Evolutionary conservation across 2,888 invertebrate species (phyloP).

Genomic region (Eupithecia vulgata): DNA sequence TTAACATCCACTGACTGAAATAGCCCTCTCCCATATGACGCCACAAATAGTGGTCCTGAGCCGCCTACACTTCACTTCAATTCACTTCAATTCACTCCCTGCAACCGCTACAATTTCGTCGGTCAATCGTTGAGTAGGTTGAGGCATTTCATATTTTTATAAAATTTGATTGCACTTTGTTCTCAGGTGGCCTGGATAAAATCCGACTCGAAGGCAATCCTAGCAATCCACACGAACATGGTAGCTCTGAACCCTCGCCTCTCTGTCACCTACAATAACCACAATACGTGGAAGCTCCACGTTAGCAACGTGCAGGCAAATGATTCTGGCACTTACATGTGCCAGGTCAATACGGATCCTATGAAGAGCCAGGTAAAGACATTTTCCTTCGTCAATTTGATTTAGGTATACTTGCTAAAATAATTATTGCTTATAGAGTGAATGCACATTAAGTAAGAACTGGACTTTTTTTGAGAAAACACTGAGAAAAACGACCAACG

Average conservation of each 20-base stretch:
- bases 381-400: background rate
- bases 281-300: constrained; percentile 96
- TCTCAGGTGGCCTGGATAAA: constrained; percentile 95
- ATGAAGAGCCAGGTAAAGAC: constrained; percentile 92
- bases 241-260: constrained; percentile 94
- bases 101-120: background rate
- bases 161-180: background rate
- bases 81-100: background rate
- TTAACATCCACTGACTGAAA: too few relatives aligned
- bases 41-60: background rate
- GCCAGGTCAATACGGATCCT: constrained; percentile 96
- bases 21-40: too few relatives aligned
- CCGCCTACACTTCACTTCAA: background rate
- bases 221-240: constrained; percentile 95
- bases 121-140: background rate
- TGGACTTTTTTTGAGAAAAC: background rate
- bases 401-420: background rate
- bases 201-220: constrained; percentile 94
- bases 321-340: constrained; percentile 97
- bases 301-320: constrained; percentile 95
- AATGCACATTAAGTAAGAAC: background rate
- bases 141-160: background rate
- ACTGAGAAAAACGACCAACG: background rate
- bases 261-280: constrained; percentile 95
- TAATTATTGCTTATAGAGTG: background rate